Percentiles rank a stretch among this genome's conserved stretches.
These are phyloP conservation scores for Endotricha flammealis DNA, from an alignment of 2,888 invertebrate genomes.

Conservation along the genomic window DNA sequence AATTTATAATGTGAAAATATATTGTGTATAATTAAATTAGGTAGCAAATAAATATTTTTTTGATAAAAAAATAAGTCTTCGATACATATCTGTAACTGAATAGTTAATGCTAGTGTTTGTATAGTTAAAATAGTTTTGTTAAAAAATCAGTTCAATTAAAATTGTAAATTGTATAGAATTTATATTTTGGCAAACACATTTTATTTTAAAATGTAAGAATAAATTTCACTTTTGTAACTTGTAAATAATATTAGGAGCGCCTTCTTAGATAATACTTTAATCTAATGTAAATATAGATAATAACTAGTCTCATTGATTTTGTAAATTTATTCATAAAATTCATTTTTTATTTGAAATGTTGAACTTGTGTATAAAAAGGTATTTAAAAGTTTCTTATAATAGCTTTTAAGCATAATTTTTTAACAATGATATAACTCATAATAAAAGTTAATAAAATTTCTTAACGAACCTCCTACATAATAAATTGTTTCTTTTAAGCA, in stretches of 20 bases:
- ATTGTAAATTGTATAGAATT: conserved; percentile 13
- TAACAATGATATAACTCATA: no score
- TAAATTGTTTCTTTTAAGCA: no score
- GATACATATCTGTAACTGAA: conserved; percentile 42
- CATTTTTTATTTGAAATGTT: background rate
- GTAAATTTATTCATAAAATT: conserved; percentile 12
- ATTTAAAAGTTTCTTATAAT: no score
- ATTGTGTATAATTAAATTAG: conserved; percentile 12
- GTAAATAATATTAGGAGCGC: conserved; percentile 59
- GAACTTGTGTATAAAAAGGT: background rate
- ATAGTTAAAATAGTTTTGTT: conserved; percentile 11
- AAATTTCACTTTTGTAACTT: conserved; percentile 33
- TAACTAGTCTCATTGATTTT: conserved; percentile 10
- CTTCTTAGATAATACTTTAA: conserved; percentile 58
- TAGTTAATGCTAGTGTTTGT: conserved; percentile 19
- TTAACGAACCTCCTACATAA: no score
- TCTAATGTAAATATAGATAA: conserved; percentile 43
- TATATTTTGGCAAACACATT: conserved; percentile 31
- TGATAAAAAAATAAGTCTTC: conserved; percentile 38
- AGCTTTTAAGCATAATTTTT: no score
- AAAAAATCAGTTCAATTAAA: background rate
- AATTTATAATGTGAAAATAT: conserved; percentile 5
- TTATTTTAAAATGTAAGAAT: conserved; percentile 22
- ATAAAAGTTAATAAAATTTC: no score
- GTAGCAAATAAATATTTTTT: conserved; percentile 32